Percentiles rank a stretch among this genome's conserved stretches.
Conservation (phyloP, 2,113 vertebrate genomes). For the Drymodes brunneopygia region DNA sequence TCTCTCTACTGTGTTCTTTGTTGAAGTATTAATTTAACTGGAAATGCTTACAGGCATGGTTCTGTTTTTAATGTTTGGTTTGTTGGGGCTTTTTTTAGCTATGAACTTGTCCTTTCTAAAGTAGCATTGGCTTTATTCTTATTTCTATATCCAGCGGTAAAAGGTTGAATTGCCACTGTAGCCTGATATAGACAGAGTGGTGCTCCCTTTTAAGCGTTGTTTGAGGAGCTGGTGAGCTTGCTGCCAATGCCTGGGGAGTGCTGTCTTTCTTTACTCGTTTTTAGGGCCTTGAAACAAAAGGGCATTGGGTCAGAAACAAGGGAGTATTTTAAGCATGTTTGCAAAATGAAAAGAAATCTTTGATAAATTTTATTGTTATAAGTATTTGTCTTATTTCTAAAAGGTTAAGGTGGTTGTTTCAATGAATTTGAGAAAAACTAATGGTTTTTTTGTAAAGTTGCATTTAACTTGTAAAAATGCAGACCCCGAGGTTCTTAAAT, state of each 20-base stretch:
- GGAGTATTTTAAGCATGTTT: conserved; percentile 27
- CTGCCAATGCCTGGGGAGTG: conserved; percentile 28
- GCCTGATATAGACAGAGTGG: background rate
- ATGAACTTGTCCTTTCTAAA: conserved; percentile 5
- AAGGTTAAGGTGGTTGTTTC: conserved; percentile 3
- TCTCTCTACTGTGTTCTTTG: background rate
- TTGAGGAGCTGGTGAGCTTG: conserved; percentile 22
- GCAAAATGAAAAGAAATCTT: conserved; percentile 36
- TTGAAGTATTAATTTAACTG: conserved; percentile 39
- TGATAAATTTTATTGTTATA: background rate
- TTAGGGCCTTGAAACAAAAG: conserved; percentile 8
- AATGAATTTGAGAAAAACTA: conserved; percentile 3
- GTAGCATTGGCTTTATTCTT: conserved; percentile 13
- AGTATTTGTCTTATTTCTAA: conserved; percentile 20
- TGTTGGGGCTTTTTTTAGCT: background rate
- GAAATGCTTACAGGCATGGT: conserved; percentile 4
- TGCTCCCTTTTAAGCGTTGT: background rate
- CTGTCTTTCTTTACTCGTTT: background rate
- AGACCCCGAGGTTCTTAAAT: background rate
- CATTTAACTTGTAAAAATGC: conserved; percentile 30
- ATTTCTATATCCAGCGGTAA: background rate
- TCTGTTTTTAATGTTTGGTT: background rate
- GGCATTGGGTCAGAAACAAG: background rate
- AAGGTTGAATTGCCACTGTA: conserved; percentile 12
- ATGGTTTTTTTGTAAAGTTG: conserved; percentile 25